Evolutionary conservation across 2,888 invertebrate genomes (phyloP), one percentile per base, ranked within the genome.

Genomic region (Tryphoninae sp.): DNA sequence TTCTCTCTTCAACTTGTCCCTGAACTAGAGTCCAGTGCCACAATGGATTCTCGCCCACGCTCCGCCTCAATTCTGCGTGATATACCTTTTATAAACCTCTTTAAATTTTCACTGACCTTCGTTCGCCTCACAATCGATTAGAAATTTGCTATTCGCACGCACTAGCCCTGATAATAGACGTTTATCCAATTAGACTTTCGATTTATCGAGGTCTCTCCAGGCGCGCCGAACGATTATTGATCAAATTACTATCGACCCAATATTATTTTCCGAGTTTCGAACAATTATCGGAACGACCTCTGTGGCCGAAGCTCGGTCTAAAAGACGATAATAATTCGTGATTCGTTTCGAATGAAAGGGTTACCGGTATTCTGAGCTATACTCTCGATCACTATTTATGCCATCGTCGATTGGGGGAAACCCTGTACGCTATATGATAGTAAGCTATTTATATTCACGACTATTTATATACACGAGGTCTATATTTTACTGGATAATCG

Each of bases 21-120:
- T 33, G 69, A 69, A 58, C 26, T 42, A 78, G 55, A 71, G 75
- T 45, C 59, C n/a, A 22, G 33, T 19, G 49, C 69, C 23, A 68
- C 73, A 78, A 78, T 78, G 67, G 73, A 72, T 58, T 55, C 26
- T 59, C 69, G 59, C 69, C 69, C 72, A 53, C 74, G 59, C 69
- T 72, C n/a, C 26, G 49, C 67, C 64, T 68, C 64, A 64, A 53
- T 72, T 40, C 72, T 72, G 13, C 59, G 49, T 58, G 68, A 69
- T 71, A 78, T 78, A 72, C 51, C 65, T 61, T 55, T 42, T 68
- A 33, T 26, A n/a, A n/a, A 33, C 45, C 69, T 45, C 58, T 67
- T 67, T 68, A 45, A 71, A 77, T 64, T 62, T 19, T 51, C 59
- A 59, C 65, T 45, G 67, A 19, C 13, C 22, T 67, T 40, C 58